Evolutionary conservation across 2,888 invertebrate species (phyloP).

Genomic region (Cantharis rustica): DNA sequence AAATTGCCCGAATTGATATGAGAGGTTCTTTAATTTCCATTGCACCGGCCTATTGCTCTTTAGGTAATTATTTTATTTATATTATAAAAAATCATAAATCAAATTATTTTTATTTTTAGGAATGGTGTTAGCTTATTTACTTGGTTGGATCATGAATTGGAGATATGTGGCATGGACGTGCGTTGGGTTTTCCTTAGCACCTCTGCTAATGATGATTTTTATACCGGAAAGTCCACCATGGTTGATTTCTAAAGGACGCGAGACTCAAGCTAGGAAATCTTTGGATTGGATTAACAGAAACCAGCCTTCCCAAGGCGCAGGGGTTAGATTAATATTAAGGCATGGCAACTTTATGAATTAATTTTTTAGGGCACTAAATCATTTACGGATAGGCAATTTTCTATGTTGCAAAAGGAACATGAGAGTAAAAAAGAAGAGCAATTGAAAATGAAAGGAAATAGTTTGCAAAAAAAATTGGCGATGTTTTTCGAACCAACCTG

Average conservation of each 20-base stretch:
- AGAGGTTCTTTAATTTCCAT: constrained; percentile 63
- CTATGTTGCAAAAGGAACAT: constrained; percentile 59
- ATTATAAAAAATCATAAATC: too few relatives aligned
- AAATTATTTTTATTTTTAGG: constrained; percentile 45
- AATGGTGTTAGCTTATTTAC: constrained; percentile 62
- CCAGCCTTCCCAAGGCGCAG: constrained; percentile 54
- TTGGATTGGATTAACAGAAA: constrained; percentile 56
- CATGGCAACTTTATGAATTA: constrained; percentile 8
- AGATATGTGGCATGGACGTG: constrained; percentile 60
- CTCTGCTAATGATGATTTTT: constrained; percentile 56
- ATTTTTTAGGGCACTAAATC: constrained; percentile 51
- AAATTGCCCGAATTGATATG: constrained; percentile 62
- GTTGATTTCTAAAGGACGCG: constrained; percentile 60
- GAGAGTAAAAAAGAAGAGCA: constrained; percentile 54
- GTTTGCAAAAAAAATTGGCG: constrained; percentile 47
- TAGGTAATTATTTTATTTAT: constrained; percentile 50
- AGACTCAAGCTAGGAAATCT: constrained; percentile 59
- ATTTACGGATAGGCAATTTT: constrained; percentile 58
- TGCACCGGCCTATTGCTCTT: constrained; percentile 62
- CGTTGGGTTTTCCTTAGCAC: constrained; percentile 58
- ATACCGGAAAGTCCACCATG: constrained; percentile 64
- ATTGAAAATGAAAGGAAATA: constrained; percentile 48
- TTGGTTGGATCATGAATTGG: constrained; percentile 62
- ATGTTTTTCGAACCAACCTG: constrained; percentile 62
- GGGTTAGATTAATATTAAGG: constrained; percentile 37